phyloP scores from a whole-genome alignment of 2,797 vertebrate genomes.

The Urocyon cinereoargenteus region DNA sequence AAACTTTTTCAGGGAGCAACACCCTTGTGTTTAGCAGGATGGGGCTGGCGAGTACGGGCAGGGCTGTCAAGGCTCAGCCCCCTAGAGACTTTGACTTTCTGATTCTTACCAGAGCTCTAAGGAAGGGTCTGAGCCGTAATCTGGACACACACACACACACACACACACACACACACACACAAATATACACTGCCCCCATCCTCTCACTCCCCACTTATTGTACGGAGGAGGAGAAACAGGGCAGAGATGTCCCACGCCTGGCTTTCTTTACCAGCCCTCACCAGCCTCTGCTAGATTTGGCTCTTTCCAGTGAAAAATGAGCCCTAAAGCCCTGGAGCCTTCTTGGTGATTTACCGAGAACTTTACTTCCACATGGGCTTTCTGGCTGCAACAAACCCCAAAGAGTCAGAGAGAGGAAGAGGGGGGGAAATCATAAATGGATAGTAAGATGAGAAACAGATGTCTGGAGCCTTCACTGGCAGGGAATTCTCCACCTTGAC shows the following conservation, averaged over 20 bases:
- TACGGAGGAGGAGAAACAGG: not conserved
- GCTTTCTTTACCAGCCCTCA: not conserved
- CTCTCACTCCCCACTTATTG: not conserved
- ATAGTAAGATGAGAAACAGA: conserved; percentile 92
- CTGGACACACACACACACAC: not conserved
- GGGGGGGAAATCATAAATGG: conserved; percentile 82
- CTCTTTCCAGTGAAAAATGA: conserved; percentile 78
- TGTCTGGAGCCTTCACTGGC: conserved; percentile 83
- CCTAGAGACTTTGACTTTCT: not conserved
- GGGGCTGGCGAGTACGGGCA: not conserved
- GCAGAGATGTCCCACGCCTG: not conserved
- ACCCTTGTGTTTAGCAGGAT: not conserved
- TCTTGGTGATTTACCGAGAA: conserved; percentile 82
- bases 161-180: not conserved
- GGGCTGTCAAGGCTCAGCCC: not conserved
- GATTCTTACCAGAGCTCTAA: not conserved
- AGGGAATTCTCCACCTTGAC: conserved; percentile 26
- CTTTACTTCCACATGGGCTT: conserved; percentile 74
- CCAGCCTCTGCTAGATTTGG: conserved; percentile 51
- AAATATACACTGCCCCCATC: not conserved
- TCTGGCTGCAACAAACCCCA: conserved; percentile 69
- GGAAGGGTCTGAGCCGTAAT: not conserved
- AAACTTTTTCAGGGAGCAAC: conserved; percentile 19
- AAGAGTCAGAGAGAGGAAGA: conserved; percentile 83
- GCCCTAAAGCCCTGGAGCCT: conserved; percentile 60